These are phyloP conservation scores for Agrotis puta DNA, from an alignment of 2,888 invertebrate species.

Conservation along the genomic window DNA sequence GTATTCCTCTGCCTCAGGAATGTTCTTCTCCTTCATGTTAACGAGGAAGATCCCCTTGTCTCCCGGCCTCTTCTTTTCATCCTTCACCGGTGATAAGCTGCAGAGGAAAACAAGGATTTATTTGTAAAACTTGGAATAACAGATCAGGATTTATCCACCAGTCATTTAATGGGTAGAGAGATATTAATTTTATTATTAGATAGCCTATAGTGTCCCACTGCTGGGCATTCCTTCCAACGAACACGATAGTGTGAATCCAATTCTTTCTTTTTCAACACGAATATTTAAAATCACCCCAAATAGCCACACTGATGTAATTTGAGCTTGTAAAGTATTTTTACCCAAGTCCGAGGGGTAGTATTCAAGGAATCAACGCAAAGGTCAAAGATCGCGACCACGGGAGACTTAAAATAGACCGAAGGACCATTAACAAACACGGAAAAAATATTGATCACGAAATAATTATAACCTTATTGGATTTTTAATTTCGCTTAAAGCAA, in stretches of 20 bases:
- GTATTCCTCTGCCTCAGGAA: conserved; percentile 91
- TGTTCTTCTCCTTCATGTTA: conserved; percentile 89
- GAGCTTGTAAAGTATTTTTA: background rate
- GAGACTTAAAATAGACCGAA: background rate
- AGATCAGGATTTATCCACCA: too few species aligned
- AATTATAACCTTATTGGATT: background rate
- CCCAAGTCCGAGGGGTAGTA: background rate
- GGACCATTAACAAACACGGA: background rate
- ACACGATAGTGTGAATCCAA: too few species aligned
- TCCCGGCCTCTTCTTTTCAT: conserved; percentile 79
- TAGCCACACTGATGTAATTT: background rate
- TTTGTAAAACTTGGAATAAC: too few species aligned
- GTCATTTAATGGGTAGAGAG: too few species aligned
- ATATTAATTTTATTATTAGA: background rate
- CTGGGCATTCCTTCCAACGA: too few species aligned
- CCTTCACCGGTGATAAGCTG: conserved; percentile 87
- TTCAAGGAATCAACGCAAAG: background rate
- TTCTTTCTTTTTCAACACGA: too few species aligned
- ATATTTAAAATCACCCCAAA: background rate
- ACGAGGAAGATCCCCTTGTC: conserved; percentile 85
- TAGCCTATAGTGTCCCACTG: too few species aligned
- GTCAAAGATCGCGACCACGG: conserved; percentile 1
- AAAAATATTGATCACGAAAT: too few species aligned
- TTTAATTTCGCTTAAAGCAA: conserved; percentile 29
- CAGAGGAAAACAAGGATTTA: conserved; percentile 16